These are phyloP conservation scores for Gallinago media DNA, from an alignment of 2,113 vertebrate species.

Conservation along the genomic window DNA sequence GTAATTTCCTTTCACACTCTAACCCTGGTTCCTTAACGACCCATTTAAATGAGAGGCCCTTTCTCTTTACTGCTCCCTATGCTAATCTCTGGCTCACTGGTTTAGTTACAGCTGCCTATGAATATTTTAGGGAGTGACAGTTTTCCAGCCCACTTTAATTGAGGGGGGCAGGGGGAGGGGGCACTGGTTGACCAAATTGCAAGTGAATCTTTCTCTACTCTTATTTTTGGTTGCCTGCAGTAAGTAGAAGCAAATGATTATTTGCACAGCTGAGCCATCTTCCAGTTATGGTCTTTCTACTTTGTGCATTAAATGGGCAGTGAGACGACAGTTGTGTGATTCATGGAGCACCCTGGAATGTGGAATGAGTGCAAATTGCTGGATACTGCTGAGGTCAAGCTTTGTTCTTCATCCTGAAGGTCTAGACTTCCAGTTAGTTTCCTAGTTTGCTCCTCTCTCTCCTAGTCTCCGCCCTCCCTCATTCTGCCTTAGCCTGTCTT, in stretches of 20 bases:
- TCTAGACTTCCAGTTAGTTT: background rate
- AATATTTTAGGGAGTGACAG: slow-evolving; percentile 58
- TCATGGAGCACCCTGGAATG: background rate
- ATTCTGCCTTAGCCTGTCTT: background rate
- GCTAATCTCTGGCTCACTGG: slow-evolving; percentile 39
- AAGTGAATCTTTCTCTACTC: background rate
- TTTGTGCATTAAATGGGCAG: background rate
- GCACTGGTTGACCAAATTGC: slow-evolving; percentile 16
- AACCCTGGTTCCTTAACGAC: slow-evolving; percentile 56
- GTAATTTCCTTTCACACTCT: slow-evolving; percentile 62
- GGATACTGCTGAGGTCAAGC: background rate
- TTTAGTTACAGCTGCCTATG: slow-evolving; percentile 43
- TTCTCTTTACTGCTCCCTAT: slow-evolving; percentile 59
- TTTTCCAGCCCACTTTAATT: slow-evolving; percentile 46
- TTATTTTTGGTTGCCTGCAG: background rate
- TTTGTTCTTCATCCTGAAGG: background rate
- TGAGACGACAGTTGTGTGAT: background rate
- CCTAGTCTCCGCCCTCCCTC: background rate
- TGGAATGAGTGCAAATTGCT: background rate
- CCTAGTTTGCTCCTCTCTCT: background rate
- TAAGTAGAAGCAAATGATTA: background rate
- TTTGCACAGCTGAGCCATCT: background rate
- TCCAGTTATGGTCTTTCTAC: background rate
- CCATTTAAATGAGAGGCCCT: slow-evolving; percentile 63
- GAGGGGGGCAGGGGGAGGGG: background rate